Evolutionary conservation across 2,113 vertebrate genomes (phyloP).

Genomic region (Scartelaos histophorus): DNA sequence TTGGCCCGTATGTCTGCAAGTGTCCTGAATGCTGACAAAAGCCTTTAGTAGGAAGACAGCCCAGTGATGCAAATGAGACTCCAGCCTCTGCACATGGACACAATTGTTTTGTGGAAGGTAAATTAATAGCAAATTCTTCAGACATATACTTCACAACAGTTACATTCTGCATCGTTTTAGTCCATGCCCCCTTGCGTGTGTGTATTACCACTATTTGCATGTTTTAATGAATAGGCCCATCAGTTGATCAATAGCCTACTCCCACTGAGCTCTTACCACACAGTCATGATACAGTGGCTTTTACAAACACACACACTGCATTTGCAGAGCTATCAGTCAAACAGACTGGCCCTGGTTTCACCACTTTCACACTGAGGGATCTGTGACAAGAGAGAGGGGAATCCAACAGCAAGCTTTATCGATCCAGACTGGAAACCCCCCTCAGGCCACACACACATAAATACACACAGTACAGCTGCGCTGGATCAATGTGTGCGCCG

Average conservation of each 20-base stretch:
- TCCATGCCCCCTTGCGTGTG: not conserved
- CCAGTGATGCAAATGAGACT: not conserved
- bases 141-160: not conserved
- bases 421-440: constrained; percentile 79
- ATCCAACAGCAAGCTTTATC: constrained; percentile 78
- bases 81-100: not conserved
- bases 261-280: constrained; percentile 50
- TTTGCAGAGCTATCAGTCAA: constrained; percentile 56
- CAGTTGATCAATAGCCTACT: constrained; percentile 58
- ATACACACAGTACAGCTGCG: constrained; percentile 53
- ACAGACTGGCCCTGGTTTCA: constrained; percentile 61
- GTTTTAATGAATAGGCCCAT: constrained; percentile 53
- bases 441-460: constrained; percentile 60
- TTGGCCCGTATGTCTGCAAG: constrained; percentile 23
- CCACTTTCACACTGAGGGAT: constrained; percentile 67
- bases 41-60: constrained; percentile 3
- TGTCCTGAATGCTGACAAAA: constrained; percentile 52
- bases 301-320: constrained; percentile 31
- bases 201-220: constrained; percentile 42
- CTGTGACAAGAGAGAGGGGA: constrained; percentile 75
- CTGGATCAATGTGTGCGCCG: constrained; percentile 70
- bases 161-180: not conserved
- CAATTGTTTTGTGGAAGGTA: not conserved
- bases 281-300: constrained; percentile 49
- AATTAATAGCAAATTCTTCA: not conserved